phyloP scores from a whole-genome alignment of 2,888 invertebrate genomes.

The Labia minor region DNA sequence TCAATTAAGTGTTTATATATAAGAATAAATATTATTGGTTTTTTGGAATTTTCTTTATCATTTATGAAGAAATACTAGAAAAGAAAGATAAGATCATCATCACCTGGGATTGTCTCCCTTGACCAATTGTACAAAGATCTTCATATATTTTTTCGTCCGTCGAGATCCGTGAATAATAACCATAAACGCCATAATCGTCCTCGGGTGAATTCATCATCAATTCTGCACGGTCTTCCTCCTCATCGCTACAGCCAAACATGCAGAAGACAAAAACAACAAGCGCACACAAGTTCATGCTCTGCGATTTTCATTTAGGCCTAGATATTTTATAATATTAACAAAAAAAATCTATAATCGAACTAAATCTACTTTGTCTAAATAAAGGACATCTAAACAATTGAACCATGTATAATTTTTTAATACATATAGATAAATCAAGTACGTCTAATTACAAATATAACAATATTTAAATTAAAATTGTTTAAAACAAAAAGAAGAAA shows the following conservation, averaged over 20 bases:
- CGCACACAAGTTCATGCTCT: conserved; percentile 15
- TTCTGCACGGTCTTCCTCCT: conserved; percentile 32
- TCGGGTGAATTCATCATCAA: conserved; percentile 28
- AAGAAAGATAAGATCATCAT: conserved; percentile 15
- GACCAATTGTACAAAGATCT: conserved; percentile 70
- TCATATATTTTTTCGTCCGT: conserved; percentile 84
- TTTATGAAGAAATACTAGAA: not conserved
- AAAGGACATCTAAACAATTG: conserved; percentile 18
- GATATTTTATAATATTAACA: not conserved
- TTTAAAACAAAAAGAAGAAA: too few relatives aligned
- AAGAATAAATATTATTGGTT: too few relatives aligned
- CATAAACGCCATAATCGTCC: conserved; percentile 47
- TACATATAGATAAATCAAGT: too few relatives aligned
- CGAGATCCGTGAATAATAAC: conserved; percentile 53
- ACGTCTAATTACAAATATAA: too few relatives aligned
- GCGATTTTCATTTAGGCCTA: not conserved
- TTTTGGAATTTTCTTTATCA: too few relatives aligned
- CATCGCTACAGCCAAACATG: conserved; percentile 33
- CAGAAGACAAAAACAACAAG: conserved; percentile 17
- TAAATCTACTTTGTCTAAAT: not conserved
- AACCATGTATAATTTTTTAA: not conserved
- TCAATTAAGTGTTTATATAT: too few relatives aligned
- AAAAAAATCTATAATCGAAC: conserved; percentile 14
- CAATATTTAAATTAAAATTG: too few relatives aligned
- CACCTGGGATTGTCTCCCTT: conserved; percentile 46